phyloP scores from a whole-genome alignment of 2,888 invertebrate species.

The Stegana nigrithorax region DNA sequence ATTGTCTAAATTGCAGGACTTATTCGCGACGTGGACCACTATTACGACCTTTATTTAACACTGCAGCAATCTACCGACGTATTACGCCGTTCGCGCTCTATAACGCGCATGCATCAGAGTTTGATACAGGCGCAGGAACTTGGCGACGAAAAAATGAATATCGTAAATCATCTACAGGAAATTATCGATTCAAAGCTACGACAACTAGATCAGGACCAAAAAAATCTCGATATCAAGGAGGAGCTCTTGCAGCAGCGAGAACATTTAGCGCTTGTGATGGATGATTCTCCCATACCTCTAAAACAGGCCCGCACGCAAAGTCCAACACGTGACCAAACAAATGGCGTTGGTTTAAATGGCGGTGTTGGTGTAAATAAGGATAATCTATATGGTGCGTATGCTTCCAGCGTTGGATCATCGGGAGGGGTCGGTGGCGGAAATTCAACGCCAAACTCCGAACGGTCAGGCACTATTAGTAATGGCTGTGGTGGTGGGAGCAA shows the following conservation, averaged over 20 bases:
- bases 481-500: slow-evolving; percentile 43
- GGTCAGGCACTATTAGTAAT: slow-evolving; percentile 42
- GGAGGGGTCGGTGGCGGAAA: slow-evolving; percentile 41
- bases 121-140: slow-evolving; percentile 92
- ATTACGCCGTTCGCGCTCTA: slow-evolving; percentile 72
- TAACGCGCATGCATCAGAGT: slow-evolving; percentile 83
- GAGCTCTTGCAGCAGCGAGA: slow-evolving; percentile 63
- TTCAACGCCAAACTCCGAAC: slow-evolving; percentile 58
- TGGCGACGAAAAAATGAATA: slow-evolving; percentile 92
- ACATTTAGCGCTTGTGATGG: slow-evolving; percentile 44
- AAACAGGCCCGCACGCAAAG: slow-evolving; percentile 57
- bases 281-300: slow-evolving; percentile 43
- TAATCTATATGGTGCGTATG: slow-evolving; percentile 35
- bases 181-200: slow-evolving; percentile 91
- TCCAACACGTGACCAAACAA: slow-evolving; percentile 55
- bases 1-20: slow-evolving; percentile 44
- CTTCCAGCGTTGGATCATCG: slow-evolving; percentile 8
- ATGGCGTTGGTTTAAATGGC: too few species aligned
- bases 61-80: slow-evolving; percentile 67
- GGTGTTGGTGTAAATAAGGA: too few species aligned
- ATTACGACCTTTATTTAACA: slow-evolving; percentile 69
- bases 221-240: slow-evolving; percentile 83
- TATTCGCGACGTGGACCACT: slow-evolving; percentile 79
- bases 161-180: slow-evolving; percentile 88
- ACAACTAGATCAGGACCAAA: slow-evolving; percentile 88